phyloP scores from a whole-genome alignment of 2,888 invertebrate genomes.

The Horisme vitalbata region DNA sequence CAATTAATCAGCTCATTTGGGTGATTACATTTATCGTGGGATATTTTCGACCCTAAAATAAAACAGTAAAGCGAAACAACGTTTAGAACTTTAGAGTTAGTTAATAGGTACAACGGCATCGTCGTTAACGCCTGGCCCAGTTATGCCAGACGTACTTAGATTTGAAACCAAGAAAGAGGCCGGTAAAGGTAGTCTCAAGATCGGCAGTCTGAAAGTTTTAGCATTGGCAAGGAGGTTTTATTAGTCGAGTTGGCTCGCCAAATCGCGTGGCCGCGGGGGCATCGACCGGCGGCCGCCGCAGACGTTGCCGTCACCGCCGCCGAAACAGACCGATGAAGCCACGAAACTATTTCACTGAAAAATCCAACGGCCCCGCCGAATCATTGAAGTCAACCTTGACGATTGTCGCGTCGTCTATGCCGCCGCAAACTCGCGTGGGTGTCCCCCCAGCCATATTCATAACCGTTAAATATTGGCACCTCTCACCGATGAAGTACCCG shows the following conservation, averaged over 20 bases:
- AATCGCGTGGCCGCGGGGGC: conserved; percentile 71
- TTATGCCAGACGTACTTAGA: not conserved
- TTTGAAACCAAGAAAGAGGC: conserved; percentile 24
- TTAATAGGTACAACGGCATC: too few relatives aligned
- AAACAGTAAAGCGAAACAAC: too few relatives aligned
- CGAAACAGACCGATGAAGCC: conserved; percentile 50
- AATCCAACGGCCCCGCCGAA: conserved; percentile 70
- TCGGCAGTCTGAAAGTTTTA: conserved; percentile 23
- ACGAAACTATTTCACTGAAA: conserved; percentile 81
- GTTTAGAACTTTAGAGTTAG: too few relatives aligned
- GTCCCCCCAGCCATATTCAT: conserved; percentile 63
- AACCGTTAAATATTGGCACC: conserved; percentile 72
- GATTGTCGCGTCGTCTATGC: conserved; percentile 76
- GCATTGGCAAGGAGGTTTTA: conserved; percentile 46
- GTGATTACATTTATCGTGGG: too few relatives aligned
- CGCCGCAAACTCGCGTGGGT: conserved; percentile 58
- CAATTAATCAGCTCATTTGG: too few relatives aligned
- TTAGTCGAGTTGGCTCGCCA: conserved; percentile 62
- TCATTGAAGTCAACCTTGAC: conserved; percentile 78
- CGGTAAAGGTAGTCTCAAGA: conserved; percentile 21
- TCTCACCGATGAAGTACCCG: conserved; percentile 52
- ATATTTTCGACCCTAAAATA: too few relatives aligned
- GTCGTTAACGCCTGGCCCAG: too few relatives aligned
- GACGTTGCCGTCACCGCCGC: conserved; percentile 77
- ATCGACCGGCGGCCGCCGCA: conserved; percentile 78